Evolutionary conservation across 2,113 vertebrate genomes (phyloP), one percentile per base, ranked within the genome.

Genomic region (Dromas ardeola): DNA sequence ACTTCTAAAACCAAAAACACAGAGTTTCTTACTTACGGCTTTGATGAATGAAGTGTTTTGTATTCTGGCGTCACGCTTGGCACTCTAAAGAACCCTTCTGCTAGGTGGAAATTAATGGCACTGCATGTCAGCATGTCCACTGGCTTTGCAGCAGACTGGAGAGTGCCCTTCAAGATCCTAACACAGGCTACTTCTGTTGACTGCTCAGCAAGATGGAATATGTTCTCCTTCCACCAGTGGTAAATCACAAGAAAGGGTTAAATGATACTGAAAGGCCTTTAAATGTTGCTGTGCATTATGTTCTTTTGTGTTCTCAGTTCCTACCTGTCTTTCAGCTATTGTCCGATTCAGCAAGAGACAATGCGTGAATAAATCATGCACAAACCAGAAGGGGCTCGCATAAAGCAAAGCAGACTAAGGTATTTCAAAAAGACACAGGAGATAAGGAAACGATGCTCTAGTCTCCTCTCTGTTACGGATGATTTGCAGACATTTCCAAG

Each of bases 11-110:
- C 91, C 50, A 80, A 96, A 96, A 97, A 52, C 84, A 94, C 86
- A 90, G 91, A 80, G 80, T 93, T 97, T 91, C 79, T 95, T 95
- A 85, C 93, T 97, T 95, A 79, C 5, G 2, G 93, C 89, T 97
- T 96, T 97, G 97, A 97, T 96, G 93, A 96, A 97, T 94, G 87
- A 97, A 97, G 95, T 96, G 95, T 93, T 93, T 70, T 96, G 81
- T 94, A 66, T 88, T 94, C 95, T 94, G 79, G 91, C 79, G 21
- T 96, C 91, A 97, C 3, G 9, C 87, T 95, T 96, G 94, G 95
- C 89, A 66, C 67, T 70, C 89, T 66, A 40, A 55, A 82, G 78
- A 91, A 49, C 70, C 62, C 90, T 90, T 93, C 85, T 90, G 81
- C 74, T 79, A 85, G 93, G 74, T 96, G 91, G 94, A 91, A 95